phyloP scores from a whole-genome alignment of 2,113 vertebrate genomes.

The Cheirogaleus medius region DNA sequence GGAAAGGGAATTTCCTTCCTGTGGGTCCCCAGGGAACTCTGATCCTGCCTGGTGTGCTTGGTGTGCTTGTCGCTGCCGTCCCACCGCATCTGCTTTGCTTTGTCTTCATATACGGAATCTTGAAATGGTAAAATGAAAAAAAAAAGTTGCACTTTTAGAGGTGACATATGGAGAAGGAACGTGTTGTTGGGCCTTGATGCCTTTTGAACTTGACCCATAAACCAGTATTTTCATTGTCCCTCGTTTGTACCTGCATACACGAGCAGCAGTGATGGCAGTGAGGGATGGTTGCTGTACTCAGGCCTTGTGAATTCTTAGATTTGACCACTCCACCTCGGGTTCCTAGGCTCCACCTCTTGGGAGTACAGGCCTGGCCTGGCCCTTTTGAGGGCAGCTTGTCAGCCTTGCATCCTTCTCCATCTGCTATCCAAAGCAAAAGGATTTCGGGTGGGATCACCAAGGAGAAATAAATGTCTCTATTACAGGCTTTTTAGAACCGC shows the following conservation, averaged over 20 bases:
- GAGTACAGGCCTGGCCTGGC: not conserved
- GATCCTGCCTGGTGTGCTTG: not conserved
- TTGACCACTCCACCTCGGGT: not conserved
- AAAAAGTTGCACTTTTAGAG: not conserved
- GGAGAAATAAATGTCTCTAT: not conserved
- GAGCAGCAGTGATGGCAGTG: not conserved
- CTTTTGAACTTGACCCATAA: not conserved
- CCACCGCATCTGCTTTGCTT: not conserved
- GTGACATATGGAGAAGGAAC: not conserved
- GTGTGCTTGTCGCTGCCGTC: not conserved
- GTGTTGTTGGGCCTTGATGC: not conserved
- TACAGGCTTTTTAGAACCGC: not conserved
- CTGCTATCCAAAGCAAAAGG: not conserved
- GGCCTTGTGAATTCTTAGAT: not conserved
- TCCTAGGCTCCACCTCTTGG: not conserved
- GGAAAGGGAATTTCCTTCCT: slow-evolving; percentile 60
- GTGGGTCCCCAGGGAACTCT: slow-evolving; percentile 21
- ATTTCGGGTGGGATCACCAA: not conserved
- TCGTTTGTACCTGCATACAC: not conserved
- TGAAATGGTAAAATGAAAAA: slow-evolving; percentile 26
- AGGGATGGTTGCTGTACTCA: not conserved
- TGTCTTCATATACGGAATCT: not conserved
- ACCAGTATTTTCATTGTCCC: not conserved
- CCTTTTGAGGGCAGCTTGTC: not conserved
- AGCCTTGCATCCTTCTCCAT: not conserved